These are phyloP conservation scores for Trematomus loennbergii DNA, from an alignment of 2,113 vertebrate species.

Conservation along the genomic window DNA sequence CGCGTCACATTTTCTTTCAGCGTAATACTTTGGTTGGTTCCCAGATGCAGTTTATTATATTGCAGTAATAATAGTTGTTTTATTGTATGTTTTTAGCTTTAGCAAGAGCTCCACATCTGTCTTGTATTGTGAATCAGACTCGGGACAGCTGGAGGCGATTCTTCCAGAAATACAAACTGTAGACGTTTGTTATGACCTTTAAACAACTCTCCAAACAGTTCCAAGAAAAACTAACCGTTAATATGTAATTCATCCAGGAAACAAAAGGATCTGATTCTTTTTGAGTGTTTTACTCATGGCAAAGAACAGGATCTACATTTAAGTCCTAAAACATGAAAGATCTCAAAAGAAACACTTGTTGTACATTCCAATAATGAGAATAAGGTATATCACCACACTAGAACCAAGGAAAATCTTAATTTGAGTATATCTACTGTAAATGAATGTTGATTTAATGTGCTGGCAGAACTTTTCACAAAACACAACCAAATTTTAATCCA, in stretches of 20 bases:
- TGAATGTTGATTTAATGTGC: not conserved
- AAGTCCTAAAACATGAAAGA: not conserved
- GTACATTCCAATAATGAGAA: not conserved
- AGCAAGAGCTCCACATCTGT: not conserved
- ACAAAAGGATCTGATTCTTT: not conserved
- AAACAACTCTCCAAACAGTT: not conserved
- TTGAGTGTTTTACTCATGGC: not conserved
- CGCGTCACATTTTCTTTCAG: not conserved
- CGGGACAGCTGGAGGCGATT: not conserved
- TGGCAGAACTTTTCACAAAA: not conserved
- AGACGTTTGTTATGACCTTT: conserved; percentile 8
- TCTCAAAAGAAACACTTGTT: no score
- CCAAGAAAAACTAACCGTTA: not conserved
- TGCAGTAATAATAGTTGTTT: not conserved
- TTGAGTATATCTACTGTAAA: not conserved
- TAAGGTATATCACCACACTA: not conserved
- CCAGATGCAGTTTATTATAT: conserved; percentile 6
- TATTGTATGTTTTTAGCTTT: not conserved
- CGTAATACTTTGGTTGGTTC: not conserved
- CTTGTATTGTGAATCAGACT: not conserved
- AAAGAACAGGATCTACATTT: not conserved
- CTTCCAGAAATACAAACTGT: conserved; percentile 17
- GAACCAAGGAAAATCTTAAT: not conserved
- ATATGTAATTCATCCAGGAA: not conserved
- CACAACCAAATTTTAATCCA: not conserved